Conservation (phyloP, 2,888 invertebrate species). For the Crepidodera aurea region DNA sequence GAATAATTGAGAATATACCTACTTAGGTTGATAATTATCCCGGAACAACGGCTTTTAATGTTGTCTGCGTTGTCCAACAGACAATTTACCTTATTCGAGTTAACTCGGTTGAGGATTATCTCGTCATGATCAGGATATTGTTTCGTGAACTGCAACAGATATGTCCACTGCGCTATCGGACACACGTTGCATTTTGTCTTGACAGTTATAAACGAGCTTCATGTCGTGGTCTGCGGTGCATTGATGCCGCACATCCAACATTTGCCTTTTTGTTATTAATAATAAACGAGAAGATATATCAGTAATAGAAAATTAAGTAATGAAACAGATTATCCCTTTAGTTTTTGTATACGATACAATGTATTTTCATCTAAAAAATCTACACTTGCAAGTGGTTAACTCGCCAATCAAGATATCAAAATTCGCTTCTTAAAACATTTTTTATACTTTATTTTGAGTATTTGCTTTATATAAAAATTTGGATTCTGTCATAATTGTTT, state of each 20-base stretch:
- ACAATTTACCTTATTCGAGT: conserved; percentile 21
- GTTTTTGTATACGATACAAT: no score
- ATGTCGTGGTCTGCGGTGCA: conserved; percentile 25
- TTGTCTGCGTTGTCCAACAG: conserved; percentile 7
- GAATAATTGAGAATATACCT: not conserved
- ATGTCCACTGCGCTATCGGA: conserved; percentile 41
- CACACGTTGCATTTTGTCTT: conserved; percentile 42
- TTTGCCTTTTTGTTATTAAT: not conserved
- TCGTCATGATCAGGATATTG: conserved; percentile 40
- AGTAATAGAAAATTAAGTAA: no score
- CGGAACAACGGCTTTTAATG: not conserved
- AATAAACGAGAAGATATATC: no score
- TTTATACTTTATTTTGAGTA: no score
- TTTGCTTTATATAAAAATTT: no score
- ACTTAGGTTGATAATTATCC: conserved; percentile 6
- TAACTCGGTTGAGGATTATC: conserved; percentile 28
- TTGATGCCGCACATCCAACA: not conserved
- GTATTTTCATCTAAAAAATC: no score
- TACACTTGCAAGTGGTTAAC: no score
- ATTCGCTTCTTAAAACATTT: no score
- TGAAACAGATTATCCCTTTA: no score
- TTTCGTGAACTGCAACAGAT: conserved; percentile 43
- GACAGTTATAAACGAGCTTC: conserved; percentile 40
- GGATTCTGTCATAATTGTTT: no score
- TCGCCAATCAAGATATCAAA: no score